phyloP scores from a whole-genome alignment of 2,888 invertebrate genomes.

The Oligia fasciuncula region DNA sequence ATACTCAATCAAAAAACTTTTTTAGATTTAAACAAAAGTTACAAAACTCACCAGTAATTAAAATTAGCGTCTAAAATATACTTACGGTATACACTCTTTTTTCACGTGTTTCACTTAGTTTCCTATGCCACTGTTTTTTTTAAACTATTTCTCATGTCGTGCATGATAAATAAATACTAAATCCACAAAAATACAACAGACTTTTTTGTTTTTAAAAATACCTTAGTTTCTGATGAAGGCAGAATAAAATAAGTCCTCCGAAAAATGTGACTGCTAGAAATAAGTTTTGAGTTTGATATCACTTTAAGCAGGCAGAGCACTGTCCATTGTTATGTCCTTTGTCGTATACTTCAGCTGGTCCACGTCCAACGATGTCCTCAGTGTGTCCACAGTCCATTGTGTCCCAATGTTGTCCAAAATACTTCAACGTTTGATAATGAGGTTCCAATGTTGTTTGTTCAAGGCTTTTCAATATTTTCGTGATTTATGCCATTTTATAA shows the following conservation, averaged over 20 bases:
- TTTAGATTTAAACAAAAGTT: slow-evolving; percentile 2
- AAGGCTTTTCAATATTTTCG: neutral
- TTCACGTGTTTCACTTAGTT: neutral
- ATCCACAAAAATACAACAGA: slow-evolving; percentile 14
- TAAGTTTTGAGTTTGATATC: neutral
- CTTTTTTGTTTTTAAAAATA: neutral
- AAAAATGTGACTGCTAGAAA: neutral
- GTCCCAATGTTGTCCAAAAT: slow-evolving; percentile 13
- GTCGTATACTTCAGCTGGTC: slow-evolving; percentile 19
- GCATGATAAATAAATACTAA: neutral
- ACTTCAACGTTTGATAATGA: slow-evolving; percentile 14
- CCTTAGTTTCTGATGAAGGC: neutral
- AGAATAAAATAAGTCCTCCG: neutral
- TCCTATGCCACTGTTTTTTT: neutral
- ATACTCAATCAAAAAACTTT: slow-evolving; percentile 9
- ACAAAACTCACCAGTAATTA: slow-evolving; percentile 22
- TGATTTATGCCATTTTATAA: neutral
- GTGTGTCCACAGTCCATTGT: slow-evolving; percentile 11
- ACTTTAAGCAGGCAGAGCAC: slow-evolving; percentile 15
- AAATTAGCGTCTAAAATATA: slow-evolving; percentile 20
- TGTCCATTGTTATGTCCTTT: slow-evolving; percentile 8
- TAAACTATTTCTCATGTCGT: neutral
- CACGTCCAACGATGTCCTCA: slow-evolving; percentile 45
- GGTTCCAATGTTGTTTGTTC: slow-evolving; percentile 26
- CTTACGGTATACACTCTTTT: slow-evolving; percentile 34